Evolutionary conservation across 2,888 invertebrate genomes (phyloP), one percentile per base, ranked within the genome.

Genomic region (Nemapogon koenigi): DNA sequence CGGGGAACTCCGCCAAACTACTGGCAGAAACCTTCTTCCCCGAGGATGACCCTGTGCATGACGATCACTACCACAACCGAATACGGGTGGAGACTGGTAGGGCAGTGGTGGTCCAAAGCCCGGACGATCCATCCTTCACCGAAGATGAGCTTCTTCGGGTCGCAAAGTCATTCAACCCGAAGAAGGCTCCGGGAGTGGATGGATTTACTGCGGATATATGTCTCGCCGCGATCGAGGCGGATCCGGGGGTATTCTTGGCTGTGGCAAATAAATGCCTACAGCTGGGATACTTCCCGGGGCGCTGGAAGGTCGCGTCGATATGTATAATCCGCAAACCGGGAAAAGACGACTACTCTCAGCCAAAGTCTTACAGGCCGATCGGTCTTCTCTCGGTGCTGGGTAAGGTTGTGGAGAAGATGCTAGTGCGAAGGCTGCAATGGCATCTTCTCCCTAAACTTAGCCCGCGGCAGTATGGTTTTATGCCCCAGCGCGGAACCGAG

Each of bases 401-500:
- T n/a, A 22, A 18, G 13, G 3, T 18, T 22, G 4, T 31, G 25
- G 35, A 35, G 14, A 35, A 35, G 14, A 35, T 35, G 35, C 15
- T 22, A 4, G 14, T n/a, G 6, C 6, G 33, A 18, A 33, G 33
- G 4, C 35, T 35, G 19, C 6, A 11, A 7, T 35, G 35, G 35
- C 22, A 35, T 14, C 11, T 35, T 3, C 10, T 16, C 8, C 29
- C 29, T 11, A 28, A 28, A 3, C 6, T 35, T 14, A 22, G 22
- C 17, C n/a, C 3, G 7, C 11, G 25, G 2, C 35, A 35, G 14
- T 35, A 22, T 35, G 35, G 35, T 4, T 35, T 35, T 16, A 35
- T 25, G 35, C 35, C 35, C 11, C 35, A 35, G 25, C 22, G 37
- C 10, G 15, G 29, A 1, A 37, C 37, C 19, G 37, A 37, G 16